Base-by-base conservation (phyloP, 2,888 invertebrate genomes). In the Ceramica pisi region DNA sequence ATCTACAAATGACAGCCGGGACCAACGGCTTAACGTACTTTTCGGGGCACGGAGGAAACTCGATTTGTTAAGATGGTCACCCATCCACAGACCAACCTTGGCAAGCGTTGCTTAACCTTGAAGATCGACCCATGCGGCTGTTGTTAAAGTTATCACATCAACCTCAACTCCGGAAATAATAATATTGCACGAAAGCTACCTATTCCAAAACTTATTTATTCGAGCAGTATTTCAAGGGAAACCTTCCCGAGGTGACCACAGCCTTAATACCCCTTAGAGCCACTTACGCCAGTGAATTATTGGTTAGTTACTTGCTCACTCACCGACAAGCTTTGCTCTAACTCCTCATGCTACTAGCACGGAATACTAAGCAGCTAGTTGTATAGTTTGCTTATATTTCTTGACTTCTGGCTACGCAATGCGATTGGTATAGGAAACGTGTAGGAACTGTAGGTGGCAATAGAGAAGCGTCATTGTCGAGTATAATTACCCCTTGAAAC, bases 281-380 rank as follows among this genome's bases (percentile, higher is more conserved):
- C 53, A 82, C 80, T 80, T 73, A 74, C 66, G 56, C 59, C 61
- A 57, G 65, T 70, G 64, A 80, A 63, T 82, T 74, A 80, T 80
- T 78, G 67, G 78, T 71, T 64, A 69, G 62, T 73, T 74, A 70
- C 64, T 72, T 48, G 68, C 51, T 74, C 62, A 78, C 72, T 74
- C 67, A 62, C 82, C 62, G 31, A 70, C 79, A 67, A 68, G 65
- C 78, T 78, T 61, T 41, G 14, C 55, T 51, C 41, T 56, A 65
- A 70, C 74, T 67, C 62, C 57, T 41, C 75, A 26, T 50, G 35
- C 44, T 50, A 55, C 72, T 68, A 2, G 50, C 50, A 16, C n/a
- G 50, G 79, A 79, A 79, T 81, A 79, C 53, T 78, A 81, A 79
- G n/a, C 41, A 79, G 65, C 57, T 14, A 38, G 35, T 38, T 8